Conservation (phyloP, 2,888 invertebrate genomes). For the Drosophila trichaetosa region DNA sequence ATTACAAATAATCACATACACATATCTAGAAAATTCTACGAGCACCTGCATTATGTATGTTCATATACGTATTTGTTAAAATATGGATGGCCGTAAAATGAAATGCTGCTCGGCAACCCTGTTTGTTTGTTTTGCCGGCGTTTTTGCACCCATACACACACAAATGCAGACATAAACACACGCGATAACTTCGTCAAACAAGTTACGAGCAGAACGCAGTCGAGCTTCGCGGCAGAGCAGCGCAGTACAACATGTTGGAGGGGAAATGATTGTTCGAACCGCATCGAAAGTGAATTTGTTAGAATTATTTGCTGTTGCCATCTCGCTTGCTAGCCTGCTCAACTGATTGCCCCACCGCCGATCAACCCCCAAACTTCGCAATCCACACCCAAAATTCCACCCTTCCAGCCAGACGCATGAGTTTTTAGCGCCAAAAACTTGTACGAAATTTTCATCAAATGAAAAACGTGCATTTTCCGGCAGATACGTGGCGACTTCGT, state of each 20-base stretch:
- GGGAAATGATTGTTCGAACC: conserved; percentile 62
- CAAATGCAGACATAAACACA: conserved; percentile 4
- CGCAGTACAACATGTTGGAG: conserved; percentile 64
- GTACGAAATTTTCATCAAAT: conserved; percentile 69
- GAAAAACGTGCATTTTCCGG: conserved; percentile 71
- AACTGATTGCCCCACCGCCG: conserved; percentile 28
- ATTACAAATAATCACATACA: neutral
- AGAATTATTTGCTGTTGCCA: conserved; percentile 17
- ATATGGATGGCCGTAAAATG: neutral
- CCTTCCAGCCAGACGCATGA: conserved; percentile 8
- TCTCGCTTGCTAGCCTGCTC: conserved; percentile 24
- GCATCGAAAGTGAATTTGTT: conserved; percentile 75
- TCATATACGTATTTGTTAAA: neutral
- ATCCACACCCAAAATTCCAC: conserved; percentile 14
- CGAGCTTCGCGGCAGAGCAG: conserved; percentile 25
- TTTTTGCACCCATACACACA: conserved; percentile 34
- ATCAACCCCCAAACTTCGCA: conserved; percentile 36
- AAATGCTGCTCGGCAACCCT: conserved; percentile 56
- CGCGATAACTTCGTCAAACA: conserved; percentile 25
- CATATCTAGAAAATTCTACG: neutral
- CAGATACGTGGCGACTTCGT: conserved; percentile 7
- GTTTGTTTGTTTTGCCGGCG: conserved; percentile 73
- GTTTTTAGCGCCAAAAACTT: conserved; percentile 67
- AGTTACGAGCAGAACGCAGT: conserved; percentile 24
- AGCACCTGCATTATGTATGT: conserved; percentile 1